These are phyloP conservation scores for Psittacus erithacus DNA, from an alignment of 2,113 vertebrate genomes.

Conservation along the genomic window DNA sequence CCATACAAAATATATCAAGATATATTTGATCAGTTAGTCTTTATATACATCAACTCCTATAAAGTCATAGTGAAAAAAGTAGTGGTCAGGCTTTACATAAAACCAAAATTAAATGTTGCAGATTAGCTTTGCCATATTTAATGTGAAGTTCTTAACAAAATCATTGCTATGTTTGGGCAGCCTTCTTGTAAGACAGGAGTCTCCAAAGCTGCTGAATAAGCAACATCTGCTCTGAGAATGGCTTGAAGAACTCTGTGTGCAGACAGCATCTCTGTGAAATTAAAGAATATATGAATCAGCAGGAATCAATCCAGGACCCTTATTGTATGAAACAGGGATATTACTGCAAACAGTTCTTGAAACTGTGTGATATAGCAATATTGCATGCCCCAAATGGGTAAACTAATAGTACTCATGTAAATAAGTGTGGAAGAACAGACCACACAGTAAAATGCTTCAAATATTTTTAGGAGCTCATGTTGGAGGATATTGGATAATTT, in stretches of 20 bases:
- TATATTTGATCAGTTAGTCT: background rate
- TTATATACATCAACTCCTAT: background rate
- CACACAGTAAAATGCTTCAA: background rate
- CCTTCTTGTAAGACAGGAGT: background rate
- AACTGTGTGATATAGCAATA: background rate
- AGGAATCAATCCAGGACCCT: background rate
- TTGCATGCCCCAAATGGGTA: background rate
- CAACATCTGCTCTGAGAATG: background rate
- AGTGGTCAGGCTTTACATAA: background rate
- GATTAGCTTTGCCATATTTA: background rate
- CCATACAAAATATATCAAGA: background rate
- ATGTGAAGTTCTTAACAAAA: background rate
- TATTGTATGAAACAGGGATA: background rate
- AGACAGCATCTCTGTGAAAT: background rate
- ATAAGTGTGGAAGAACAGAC: background rate
- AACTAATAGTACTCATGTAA: background rate
- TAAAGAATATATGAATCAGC: background rate
- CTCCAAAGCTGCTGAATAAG: background rate
- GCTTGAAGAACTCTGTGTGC: background rate
- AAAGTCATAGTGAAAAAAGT: background rate
- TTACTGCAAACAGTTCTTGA: background rate
- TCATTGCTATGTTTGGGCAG: background rate
- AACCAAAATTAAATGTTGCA: background rate
- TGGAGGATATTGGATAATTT: background rate
- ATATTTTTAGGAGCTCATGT: background rate